Conservation (phyloP, 2,797 vertebrate species). For the Gila robusta region DNA sequence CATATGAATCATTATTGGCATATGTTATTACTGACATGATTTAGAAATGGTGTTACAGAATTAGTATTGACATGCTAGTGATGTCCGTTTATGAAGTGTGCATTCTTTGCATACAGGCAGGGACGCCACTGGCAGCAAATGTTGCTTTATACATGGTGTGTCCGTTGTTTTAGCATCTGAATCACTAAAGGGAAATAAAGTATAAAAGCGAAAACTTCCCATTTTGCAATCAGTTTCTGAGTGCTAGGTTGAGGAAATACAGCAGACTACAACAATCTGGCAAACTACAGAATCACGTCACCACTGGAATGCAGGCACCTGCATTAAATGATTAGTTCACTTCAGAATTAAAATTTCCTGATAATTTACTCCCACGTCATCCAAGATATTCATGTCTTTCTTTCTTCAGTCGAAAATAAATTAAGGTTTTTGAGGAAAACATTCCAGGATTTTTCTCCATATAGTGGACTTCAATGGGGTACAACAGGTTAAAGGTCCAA, state of each 20-base stretch:
- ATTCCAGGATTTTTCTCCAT: too few relatives aligned
- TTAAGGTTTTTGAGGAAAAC: too few relatives aligned
- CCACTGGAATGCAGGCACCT: background rate
- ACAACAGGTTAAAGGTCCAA: too few relatives aligned
- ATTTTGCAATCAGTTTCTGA: conserved; percentile 1
- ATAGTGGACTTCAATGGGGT: too few relatives aligned
- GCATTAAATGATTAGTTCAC: background rate
- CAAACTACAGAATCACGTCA: background rate
- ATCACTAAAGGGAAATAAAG: background rate
- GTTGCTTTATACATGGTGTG: background rate
- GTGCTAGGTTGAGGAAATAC: background rate
- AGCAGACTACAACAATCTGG: background rate
- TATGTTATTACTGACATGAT: background rate
- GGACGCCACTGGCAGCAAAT: background rate
- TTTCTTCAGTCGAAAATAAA: too few relatives aligned
- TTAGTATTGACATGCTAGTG: too few relatives aligned
- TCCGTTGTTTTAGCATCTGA: background rate
- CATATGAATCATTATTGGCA: background rate
- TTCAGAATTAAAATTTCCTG: too few relatives aligned
- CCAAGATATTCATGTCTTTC: too few relatives aligned
- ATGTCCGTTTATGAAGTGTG: too few relatives aligned
- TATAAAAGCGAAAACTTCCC: background rate
- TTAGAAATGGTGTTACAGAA: background rate
- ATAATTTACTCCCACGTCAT: too few relatives aligned
- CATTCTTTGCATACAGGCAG: too few relatives aligned